Conservation (phyloP, 2,113 vertebrate species). For the Leucosticte australis region DNA sequence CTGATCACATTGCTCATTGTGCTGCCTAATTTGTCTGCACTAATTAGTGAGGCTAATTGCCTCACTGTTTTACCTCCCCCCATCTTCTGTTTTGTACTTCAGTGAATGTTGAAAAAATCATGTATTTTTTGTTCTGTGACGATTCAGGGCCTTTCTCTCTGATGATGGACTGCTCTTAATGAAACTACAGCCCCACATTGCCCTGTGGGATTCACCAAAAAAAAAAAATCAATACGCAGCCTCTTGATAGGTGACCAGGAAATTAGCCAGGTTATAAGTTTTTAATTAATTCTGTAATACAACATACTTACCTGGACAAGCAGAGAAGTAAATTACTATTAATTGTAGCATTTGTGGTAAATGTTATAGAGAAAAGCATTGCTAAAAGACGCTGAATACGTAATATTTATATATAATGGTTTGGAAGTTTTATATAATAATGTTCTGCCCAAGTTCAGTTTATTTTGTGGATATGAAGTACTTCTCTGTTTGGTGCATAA, state of each 20-base stretch:
- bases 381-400: neutral
- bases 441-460: neutral
- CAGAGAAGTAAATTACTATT: neutral
- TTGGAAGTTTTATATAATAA: neutral
- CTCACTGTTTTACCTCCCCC: neutral
- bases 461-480: neutral
- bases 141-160: neutral
- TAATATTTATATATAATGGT: neutral
- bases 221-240: neutral
- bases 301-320: neutral
- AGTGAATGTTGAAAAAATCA: neutral
- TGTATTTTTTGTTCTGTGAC: neutral
- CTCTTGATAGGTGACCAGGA: fast-evolving
- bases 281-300: neutral
- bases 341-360: neutral
- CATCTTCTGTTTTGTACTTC: neutral
- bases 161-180: neutral
- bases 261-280: neutral
- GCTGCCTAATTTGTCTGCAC: neutral
- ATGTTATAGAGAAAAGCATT: neutral
- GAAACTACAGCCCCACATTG: neutral
- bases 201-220: neutral
- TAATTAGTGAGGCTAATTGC: neutral
- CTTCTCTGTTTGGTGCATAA: neutral
- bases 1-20: neutral